Evolutionary conservation across 53 echinoderm and acorn worm genomes (phyloP).

Genomic region (Henricia sp.): DNA sequence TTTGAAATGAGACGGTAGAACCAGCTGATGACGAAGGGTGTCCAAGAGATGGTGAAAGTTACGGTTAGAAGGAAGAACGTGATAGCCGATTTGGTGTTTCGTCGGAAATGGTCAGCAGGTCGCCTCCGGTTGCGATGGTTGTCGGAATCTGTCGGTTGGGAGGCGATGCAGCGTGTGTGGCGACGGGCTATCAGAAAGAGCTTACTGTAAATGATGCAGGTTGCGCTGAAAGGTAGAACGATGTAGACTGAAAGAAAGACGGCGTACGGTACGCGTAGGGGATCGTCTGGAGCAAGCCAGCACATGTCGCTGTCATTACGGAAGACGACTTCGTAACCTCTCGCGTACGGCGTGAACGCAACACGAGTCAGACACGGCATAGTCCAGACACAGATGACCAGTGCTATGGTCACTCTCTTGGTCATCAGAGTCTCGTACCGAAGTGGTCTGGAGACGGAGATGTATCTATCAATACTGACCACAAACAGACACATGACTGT

Average conservation of each 20-base stretch:
- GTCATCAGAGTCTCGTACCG: constrained; percentile 7
- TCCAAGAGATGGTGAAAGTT: constrained; percentile 5
- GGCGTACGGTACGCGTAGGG: neutral
- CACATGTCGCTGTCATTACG: constrained; percentile 10
- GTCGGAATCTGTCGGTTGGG: neutral
- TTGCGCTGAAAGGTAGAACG: neutral
- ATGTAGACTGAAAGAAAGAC: neutral
- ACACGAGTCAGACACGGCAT: neutral
- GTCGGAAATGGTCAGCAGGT: neutral
- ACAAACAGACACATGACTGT: constrained; percentile 11
- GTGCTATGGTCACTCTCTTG: neutral
- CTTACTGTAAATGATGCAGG: neutral
- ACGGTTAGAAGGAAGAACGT: constrained; percentile 1
- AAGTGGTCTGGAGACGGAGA: constrained; percentile 2
- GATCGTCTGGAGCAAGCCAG: neutral
- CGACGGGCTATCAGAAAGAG: constrained; percentile 18
- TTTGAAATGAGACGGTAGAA: constrained; percentile 5
- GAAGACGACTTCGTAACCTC: neutral
- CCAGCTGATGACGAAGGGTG: constrained; percentile 7
- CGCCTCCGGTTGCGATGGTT: neutral
- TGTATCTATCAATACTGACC: constrained; percentile 14
- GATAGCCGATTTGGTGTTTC: constrained; percentile 4
- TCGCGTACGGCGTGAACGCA: neutral
- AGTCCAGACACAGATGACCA: neutral
- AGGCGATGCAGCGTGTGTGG: neutral